These are phyloP conservation scores for Taenioides sp. DNA, from an alignment of 2,797 vertebrate species.

Conservation along the genomic window DNA sequence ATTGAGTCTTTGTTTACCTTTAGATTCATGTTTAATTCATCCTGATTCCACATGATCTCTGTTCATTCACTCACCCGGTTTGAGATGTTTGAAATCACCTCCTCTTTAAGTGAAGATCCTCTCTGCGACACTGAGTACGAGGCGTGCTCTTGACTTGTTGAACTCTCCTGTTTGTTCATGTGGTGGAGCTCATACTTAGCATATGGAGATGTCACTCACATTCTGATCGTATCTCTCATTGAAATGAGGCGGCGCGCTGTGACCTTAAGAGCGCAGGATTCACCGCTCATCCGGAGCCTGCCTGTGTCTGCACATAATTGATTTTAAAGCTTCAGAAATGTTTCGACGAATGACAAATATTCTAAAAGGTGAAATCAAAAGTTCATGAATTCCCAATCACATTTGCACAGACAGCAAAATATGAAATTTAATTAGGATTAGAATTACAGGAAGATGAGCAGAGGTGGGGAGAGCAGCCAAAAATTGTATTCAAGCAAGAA, in stretches of 20 bases:
- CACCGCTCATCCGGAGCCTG: not conserved
- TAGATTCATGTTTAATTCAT: not conserved
- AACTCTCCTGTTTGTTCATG: constrained; percentile 3
- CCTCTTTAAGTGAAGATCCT: not conserved
- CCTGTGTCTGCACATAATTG: not conserved
- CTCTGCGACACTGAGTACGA: not conserved
- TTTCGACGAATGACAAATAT: not conserved
- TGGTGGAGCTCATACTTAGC: not conserved
- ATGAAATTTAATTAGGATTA: not conserved
- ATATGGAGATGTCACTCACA: constrained; percentile 4
- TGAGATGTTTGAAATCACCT: constrained; percentile 1
- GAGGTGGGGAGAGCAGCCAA: too few species aligned
- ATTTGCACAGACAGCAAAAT: not conserved
- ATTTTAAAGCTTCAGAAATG: not conserved
- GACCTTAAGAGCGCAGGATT: constrained; percentile 4
- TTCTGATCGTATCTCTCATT: constrained; percentile 5
- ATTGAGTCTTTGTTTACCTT: not conserved
- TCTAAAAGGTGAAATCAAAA: not conserved
- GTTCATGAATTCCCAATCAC: not conserved
- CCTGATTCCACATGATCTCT: not conserved
- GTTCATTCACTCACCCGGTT: not conserved
- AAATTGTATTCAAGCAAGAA: too few species aligned
- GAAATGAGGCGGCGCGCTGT: not conserved
- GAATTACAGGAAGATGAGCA: not conserved
- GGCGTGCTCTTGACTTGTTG: constrained; percentile 7